phyloP scores from a whole-genome alignment of 2,113 vertebrate species.

The Poeciliopsis prolifica region DNA sequence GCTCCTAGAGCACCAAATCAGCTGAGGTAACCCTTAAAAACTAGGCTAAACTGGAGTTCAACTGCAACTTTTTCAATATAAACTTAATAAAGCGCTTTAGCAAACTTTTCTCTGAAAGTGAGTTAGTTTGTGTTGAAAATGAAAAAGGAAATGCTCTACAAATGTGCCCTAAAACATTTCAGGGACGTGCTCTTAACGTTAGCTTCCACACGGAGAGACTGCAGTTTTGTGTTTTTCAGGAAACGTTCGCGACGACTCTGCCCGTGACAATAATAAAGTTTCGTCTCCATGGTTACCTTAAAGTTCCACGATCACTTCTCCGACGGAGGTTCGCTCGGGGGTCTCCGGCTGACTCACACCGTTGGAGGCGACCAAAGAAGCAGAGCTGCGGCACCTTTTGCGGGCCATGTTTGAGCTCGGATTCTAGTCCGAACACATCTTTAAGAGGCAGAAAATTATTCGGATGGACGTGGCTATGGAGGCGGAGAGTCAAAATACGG shows the following conservation, averaged over 20 bases:
- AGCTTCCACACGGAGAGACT: no score
- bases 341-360: neutral
- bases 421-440: neutral
- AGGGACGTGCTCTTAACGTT: no score
- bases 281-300: neutral
- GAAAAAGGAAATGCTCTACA: no score
- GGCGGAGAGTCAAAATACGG: neutral
- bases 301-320: neutral
- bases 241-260: neutral
- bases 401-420: neutral
- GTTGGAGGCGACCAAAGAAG: neutral
- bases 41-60: no score
- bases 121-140: no score
- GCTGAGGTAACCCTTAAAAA: no score
- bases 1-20: no score
- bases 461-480: constrained; percentile 8
- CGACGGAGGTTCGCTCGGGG: constrained; percentile 5
- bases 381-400: neutral
- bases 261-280: neutral
- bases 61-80: neutral
- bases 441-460: neutral
- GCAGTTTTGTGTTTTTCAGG: no score
- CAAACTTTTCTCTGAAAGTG: neutral
- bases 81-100: no score
- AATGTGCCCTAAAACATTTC: no score